A percentile compares a stretch with the other conserved stretches of the same genome.
Evolutionary conservation across 1,140 invertebrate species (phyloP).

Genomic region (Episyrphus balteatus): DNA sequence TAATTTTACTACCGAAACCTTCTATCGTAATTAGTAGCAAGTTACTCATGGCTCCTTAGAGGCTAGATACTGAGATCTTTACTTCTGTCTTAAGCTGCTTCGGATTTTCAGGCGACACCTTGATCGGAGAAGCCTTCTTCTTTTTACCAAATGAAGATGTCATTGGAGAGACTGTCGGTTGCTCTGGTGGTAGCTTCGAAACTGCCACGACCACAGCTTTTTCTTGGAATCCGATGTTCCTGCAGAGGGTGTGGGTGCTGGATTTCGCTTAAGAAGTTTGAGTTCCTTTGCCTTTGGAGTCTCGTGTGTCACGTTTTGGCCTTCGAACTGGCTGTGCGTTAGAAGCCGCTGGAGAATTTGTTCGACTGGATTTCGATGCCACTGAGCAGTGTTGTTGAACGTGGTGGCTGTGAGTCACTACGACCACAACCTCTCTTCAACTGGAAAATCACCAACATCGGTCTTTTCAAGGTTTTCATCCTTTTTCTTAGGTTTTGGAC

Average conservation of each 20-base stretch:
- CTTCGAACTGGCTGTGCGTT: constrained; percentile 39
- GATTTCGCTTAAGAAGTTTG: constrained; percentile 21
- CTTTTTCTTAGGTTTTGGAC: constrained; percentile 41
- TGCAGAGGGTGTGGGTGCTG: constrained; percentile 18
- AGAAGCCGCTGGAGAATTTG: constrained; percentile 48
- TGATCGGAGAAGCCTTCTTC: constrained; percentile 30
- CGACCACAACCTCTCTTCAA: constrained; percentile 41
- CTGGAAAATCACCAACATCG: constrained; percentile 42
- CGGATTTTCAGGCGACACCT: constrained; percentile 14
- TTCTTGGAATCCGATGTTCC: neutral
- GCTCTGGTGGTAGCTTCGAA: too few relatives aligned
- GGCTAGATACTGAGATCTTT: neutral
- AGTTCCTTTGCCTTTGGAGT: neutral
- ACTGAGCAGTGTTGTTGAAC: constrained; percentile 48
- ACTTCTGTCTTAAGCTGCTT: constrained; percentile 7
- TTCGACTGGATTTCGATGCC: constrained; percentile 47
- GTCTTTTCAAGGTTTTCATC: constrained; percentile 39
- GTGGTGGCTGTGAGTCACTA: constrained; percentile 38
- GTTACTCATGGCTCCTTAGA: constrained; percentile 3
- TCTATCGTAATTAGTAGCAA: too few relatives aligned
- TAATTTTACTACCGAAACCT: too few relatives aligned
- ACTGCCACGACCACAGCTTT: neutral
- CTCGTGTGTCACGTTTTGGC: constrained; percentile 26
- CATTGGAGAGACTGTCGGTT: neutral
- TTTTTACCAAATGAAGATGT: constrained; percentile 13